Evolutionary conservation across 2,113 vertebrate species (phyloP).

Genomic region (Notarius lentiginosus): DNA sequence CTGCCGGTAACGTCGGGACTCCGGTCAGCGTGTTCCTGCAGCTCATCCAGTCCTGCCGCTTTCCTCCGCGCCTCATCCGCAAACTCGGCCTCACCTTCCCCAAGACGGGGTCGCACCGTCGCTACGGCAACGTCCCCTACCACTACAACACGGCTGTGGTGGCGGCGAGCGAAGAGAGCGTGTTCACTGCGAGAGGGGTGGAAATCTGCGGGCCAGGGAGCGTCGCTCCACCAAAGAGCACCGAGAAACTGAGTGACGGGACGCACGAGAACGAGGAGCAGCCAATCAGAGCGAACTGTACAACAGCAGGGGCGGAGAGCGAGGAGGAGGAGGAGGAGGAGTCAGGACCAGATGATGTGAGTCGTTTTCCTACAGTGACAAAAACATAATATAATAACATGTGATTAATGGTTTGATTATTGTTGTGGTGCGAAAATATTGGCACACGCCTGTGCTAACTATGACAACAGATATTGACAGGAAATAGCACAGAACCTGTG

Average conservation of each 20-base stretch:
- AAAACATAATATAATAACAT: too few relatives aligned
- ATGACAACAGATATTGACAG: background rate
- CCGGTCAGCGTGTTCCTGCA: constrained; percentile 83
- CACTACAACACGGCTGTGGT: constrained; percentile 62
- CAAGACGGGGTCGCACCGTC: constrained; percentile 79
- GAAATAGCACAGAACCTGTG: background rate
- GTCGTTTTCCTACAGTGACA: constrained; percentile 55
- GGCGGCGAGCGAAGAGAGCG: constrained; percentile 68
- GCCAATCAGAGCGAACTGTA: background rate
- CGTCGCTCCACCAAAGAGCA: constrained; percentile 26
- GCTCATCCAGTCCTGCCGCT: constrained; percentile 88
- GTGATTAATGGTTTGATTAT: too few relatives aligned
- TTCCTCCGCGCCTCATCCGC: constrained; percentile 85
- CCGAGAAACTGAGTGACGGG: constrained; percentile 4
- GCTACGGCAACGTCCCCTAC: constrained; percentile 93
- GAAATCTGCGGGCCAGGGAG: constrained; percentile 75
- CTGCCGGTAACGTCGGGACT: constrained; percentile 90
- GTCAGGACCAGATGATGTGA: constrained; percentile 81
- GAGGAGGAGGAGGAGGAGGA: constrained; percentile 60
- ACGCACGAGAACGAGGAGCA: constrained; percentile 27
- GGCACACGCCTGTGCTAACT: background rate
- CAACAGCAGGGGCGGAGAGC: background rate
- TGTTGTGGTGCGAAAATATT: background rate
- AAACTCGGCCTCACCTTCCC: constrained; percentile 88
- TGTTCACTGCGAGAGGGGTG: constrained; percentile 85